phyloP scores from a whole-genome alignment of 2,888 invertebrate genomes.

The Heliconius sara region DNA sequence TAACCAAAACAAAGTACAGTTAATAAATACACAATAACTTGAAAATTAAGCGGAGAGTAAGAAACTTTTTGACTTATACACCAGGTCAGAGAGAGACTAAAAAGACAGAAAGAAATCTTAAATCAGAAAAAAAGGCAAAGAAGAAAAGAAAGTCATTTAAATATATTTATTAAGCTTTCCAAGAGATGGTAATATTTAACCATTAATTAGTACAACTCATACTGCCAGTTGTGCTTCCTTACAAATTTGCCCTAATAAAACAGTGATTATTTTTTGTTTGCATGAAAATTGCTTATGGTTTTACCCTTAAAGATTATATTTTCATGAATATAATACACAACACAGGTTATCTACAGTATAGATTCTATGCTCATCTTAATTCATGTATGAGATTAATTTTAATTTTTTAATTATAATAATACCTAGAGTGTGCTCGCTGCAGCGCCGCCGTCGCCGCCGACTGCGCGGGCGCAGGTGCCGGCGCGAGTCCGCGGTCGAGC shows the following conservation, averaged over 20 bases:
- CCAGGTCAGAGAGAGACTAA: too few relatives aligned
- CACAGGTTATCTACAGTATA: background rate
- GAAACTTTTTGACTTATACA: too few relatives aligned
- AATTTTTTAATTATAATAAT: too few relatives aligned
- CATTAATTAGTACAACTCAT: background rate
- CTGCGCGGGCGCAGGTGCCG: constrained; percentile 79
- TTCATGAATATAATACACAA: background rate
- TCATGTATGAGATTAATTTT: too few relatives aligned
- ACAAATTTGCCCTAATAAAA: background rate
- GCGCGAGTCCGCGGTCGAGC: constrained; percentile 80
- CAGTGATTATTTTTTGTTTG: background rate
- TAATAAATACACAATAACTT: too few relatives aligned
- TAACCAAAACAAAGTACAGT: too few relatives aligned
- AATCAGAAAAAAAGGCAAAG: too few relatives aligned
- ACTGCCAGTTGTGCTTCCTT: background rate
- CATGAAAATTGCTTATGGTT: background rate
- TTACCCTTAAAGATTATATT: background rate
- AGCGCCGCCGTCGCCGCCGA: constrained; percentile 75
- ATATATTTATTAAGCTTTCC: too few relatives aligned
- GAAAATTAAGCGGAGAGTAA: too few relatives aligned
- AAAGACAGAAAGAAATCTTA: too few relatives aligned
- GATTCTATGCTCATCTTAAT: too few relatives aligned
- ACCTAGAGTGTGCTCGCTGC: constrained; percentile 89
- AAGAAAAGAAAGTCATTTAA: too few relatives aligned
- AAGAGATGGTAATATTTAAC: background rate